Base-by-base conservation (phyloP, 2,888 invertebrate species). In the Lepeophtheirus nordmannii region DNA sequence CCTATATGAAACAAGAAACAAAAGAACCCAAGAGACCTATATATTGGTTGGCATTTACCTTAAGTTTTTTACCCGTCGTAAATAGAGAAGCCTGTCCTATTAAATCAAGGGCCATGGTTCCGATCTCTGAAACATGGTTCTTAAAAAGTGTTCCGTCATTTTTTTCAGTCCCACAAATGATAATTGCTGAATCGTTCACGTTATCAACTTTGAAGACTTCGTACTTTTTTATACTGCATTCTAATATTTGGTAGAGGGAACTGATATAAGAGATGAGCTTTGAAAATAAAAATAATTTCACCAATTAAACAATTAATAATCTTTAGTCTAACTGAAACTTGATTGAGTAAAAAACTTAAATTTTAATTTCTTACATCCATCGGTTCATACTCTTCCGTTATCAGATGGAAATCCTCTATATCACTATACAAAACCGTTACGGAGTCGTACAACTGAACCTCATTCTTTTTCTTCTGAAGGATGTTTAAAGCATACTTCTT, bases 181-280 rank as follows among this genome's bases (percentile, higher is more conserved):
- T 46, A 17, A 46, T 46, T 46, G 53, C 53, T 5, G 53, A 46
- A 17, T 46, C 53, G 53, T 46, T 46, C 53, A 46, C 53, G 53
- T 2, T 46, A 17, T 46, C 53, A 2, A 46, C 53, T 17, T 46
- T 46, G 8, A 46, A 46, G 2, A 46, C 53, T 46, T 46, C 53
- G 53, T 46, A 46, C 17, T 46, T 46, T n/a, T n/a, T 46, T 3
- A 46, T 8, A 17, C 53, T 46, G 8, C 8, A 5, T 46, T 46
- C 53, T 17, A 46, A 17, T n/a, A 46, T 30, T 46, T 46, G 53
- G 53, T 46, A 46, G 53, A 46, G 53, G 53, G 53, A 46, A 17
- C 17, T 17, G n/a, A 46, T n/a, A 46, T 46, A 46, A 17, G 53
- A 46, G 14, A 46, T 8, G 17, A 46, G 53, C 53, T 46, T 46